Percentiles rank a stretch among this genome's conserved stretches.
Evolutionary conservation across 2,797 vertebrate species (phyloP).

Genomic region (Phaenicophaeus curvirostris): DNA sequence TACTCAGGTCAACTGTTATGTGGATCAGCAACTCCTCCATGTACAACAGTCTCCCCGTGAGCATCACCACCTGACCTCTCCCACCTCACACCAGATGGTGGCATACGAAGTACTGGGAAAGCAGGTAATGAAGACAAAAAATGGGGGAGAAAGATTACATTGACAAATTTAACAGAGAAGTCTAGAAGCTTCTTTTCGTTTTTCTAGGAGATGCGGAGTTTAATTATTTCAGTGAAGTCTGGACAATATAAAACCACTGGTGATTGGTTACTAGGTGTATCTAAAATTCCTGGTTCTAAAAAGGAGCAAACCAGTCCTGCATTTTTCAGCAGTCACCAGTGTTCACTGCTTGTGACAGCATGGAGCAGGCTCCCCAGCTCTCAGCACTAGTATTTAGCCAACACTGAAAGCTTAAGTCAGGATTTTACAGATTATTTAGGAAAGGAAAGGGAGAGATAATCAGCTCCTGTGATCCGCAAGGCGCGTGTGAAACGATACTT

Average conservation of each 20-base stretch:
- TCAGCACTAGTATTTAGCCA: background rate
- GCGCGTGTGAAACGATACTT: background rate
- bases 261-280: background rate
- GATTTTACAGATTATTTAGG: background rate
- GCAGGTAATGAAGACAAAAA: background rate
- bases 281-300: background rate
- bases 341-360: background rate
- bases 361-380: rapidly evolving
- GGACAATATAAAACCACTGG: background rate
- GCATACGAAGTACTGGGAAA: background rate
- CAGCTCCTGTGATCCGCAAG: background rate
- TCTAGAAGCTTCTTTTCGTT: background rate
- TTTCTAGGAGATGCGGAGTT: too few species aligned
- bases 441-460: background rate
- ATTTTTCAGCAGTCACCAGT: background rate
- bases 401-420: background rate
- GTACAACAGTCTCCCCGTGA: background rate
- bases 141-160: background rate
- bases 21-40: background rate
- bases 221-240: background rate
- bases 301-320: background rate
- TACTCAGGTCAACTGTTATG: background rate
- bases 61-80: background rate
- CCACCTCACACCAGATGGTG: slow-evolving; percentile 9
- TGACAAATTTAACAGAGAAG: background rate